Evolutionary conservation across 1,140 invertebrate species (phyloP).

Genomic region (Ylistrum balloti): DNA sequence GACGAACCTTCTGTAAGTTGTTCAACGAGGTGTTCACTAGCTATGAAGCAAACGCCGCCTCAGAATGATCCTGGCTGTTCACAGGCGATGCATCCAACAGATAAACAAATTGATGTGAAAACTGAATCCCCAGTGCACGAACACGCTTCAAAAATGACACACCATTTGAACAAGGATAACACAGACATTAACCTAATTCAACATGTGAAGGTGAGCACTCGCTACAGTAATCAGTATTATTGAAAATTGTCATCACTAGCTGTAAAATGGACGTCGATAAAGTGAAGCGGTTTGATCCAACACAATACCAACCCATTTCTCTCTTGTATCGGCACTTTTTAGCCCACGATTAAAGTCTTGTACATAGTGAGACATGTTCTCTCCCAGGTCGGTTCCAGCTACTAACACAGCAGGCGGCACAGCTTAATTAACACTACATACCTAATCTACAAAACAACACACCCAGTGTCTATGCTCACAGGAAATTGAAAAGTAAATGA

Average conservation of each 20-base stretch:
- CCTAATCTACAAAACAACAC: constrained; percentile 24
- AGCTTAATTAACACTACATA: neutral
- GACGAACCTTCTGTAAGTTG: too few relatives aligned
- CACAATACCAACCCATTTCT: neutral
- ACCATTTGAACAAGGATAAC: neutral
- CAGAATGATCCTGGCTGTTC: too few relatives aligned
- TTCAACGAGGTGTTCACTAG: too few relatives aligned
- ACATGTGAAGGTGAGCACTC: neutral
- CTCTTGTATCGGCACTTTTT: neutral
- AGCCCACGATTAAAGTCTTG: neutral
- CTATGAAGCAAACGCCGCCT: too few relatives aligned
- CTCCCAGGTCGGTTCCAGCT: neutral
- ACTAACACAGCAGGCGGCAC: neutral
- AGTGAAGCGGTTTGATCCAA: neutral
- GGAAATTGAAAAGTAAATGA: neutral
- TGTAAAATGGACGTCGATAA: neutral
- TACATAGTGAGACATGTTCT: neutral
- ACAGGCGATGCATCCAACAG: too few relatives aligned
- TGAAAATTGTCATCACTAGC: neutral
- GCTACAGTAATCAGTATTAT: neutral
- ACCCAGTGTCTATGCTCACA: neutral
- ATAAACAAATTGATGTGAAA: too few relatives aligned
- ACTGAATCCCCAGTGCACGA: too few relatives aligned
- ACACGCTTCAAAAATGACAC: neutral
- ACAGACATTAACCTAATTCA: neutral